Evolutionary conservation across 2,113 vertebrate species (phyloP).

Genomic region (Hydropotes inermis): DNA sequence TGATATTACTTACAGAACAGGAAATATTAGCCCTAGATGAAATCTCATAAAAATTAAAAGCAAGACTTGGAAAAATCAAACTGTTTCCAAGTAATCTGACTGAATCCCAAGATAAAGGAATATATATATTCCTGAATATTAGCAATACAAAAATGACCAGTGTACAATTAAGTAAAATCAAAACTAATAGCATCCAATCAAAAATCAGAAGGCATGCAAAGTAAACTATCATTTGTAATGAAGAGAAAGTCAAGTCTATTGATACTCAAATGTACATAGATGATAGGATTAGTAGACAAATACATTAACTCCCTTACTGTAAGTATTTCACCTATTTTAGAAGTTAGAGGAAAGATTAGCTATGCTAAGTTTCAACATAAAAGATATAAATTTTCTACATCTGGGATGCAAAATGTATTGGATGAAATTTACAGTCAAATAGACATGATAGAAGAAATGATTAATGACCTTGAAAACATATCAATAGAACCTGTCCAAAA

Average conservation of each 20-base stretch:
- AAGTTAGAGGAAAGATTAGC: not conserved
- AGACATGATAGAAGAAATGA: not conserved
- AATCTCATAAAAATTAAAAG: not conserved
- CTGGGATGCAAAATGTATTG: not conserved
- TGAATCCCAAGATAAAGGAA: not conserved
- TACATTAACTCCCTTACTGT: not conserved
- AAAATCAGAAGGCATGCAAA: not conserved
- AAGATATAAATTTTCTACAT: not conserved
- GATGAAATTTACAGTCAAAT: not conserved
- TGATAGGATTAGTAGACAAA: not conserved
- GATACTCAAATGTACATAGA: not conserved
- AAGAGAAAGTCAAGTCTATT: not conserved
- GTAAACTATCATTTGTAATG: not conserved
- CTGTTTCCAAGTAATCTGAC: not conserved
- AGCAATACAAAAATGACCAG: not conserved
- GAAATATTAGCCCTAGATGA: not conserved
- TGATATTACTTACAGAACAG: not conserved
- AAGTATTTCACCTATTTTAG: not conserved
- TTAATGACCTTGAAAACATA: not conserved
- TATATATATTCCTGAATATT: too few relatives aligned
- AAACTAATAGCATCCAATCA: not conserved
- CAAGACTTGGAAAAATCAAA: not conserved
- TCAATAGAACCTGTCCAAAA: not conserved
- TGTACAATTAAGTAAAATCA: not conserved
- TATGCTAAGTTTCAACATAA: not conserved